Conservation (phyloP, 2,888 invertebrate genomes). For the Luffia ferchaultella region DNA sequence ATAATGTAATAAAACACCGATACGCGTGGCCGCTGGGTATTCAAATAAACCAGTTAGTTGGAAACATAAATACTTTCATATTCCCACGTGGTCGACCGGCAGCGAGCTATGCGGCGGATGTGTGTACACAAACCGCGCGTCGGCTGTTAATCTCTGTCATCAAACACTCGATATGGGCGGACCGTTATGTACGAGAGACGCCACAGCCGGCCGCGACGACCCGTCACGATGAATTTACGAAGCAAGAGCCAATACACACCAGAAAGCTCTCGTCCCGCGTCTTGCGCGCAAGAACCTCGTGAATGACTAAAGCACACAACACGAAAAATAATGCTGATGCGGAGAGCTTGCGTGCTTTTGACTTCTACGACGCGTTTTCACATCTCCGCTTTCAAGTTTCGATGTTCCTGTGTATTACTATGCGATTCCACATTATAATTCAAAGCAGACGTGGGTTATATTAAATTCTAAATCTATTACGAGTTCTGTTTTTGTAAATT, state of each 20-base stretch:
- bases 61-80: constrained; percentile 24
- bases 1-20: background rate
- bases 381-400: no score
- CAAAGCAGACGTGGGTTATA: no score
- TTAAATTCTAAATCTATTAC: no score
- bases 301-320: background rate
- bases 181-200: constrained; percentile 35
- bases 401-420: no score
- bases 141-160: constrained; percentile 33
- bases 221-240: background rate
- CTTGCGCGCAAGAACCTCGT: background rate
- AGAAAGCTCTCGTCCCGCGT: constrained; percentile 1
- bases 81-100: constrained; percentile 23
- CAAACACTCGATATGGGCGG: constrained; percentile 31
- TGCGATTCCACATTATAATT: no score
- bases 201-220: background rate
- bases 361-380: background rate
- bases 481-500: no score
- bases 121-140: constrained; percentile 2
- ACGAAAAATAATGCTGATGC: no score
- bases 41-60: background rate
- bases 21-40: background rate
- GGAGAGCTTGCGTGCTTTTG: background rate
- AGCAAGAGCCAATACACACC: background rate
- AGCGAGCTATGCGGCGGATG: constrained; percentile 12